Conservation (phyloP, 1,140 invertebrate species). For the Aleiodes sp. region DNA sequence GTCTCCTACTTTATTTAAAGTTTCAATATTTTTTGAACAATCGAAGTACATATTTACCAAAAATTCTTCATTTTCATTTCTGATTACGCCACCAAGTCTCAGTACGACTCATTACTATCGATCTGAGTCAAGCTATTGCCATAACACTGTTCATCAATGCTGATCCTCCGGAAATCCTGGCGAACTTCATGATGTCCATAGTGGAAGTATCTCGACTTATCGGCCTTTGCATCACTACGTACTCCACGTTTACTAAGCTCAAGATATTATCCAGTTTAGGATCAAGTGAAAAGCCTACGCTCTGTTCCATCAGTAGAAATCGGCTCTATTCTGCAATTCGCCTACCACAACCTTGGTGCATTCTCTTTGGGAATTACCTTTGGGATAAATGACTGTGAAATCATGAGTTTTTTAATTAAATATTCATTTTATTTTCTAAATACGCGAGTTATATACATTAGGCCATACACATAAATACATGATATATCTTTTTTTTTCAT, state of each 20-base stretch:
- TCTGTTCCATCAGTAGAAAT: too few species aligned
- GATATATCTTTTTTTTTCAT: constrained; percentile 35
- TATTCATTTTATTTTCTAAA: constrained; percentile 58
- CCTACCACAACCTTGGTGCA: too few species aligned
- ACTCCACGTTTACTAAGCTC: neutral
- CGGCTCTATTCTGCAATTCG: too few species aligned
- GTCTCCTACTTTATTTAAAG: too few species aligned
- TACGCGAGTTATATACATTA: constrained; percentile 61
- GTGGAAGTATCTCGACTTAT: neutral
- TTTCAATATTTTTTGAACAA: too few species aligned
- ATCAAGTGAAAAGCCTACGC: neutral
- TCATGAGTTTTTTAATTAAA: constrained; percentile 46
- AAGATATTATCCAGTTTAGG: neutral
- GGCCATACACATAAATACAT: constrained; percentile 57
- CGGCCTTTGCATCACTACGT: neutral
- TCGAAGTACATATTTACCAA: neutral
- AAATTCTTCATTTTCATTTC: neutral
- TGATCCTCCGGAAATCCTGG: neutral
- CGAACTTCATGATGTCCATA: neutral
- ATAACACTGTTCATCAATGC: neutral
- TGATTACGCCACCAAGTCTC: too few species aligned
- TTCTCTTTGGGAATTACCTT: too few species aligned
- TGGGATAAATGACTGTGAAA: too few species aligned
- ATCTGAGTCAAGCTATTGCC: neutral
- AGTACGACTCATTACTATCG: neutral